Base-by-base conservation (phyloP, 1,140 invertebrate genomes). In the Drosophila melanica region DNA sequence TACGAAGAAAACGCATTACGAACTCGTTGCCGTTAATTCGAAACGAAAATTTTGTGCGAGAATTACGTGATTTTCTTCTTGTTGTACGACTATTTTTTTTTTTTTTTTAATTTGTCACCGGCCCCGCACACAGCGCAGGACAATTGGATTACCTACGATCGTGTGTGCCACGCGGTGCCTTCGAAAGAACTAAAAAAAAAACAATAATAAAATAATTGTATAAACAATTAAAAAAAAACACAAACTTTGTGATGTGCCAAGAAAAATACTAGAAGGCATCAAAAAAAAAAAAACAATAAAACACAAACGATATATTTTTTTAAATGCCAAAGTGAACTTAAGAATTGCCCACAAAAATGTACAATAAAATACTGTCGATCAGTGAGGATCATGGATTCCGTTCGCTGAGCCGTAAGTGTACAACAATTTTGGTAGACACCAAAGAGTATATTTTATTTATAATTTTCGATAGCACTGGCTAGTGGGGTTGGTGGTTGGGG, bases 341-440 rank as follows among this genome's bases (percentile, higher is more conserved):
- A 66, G 6, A 50, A 68, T 9, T 23, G 4, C 3, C 33, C 11
- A 44, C 47, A 60, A 76, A 47, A 70, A 90, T 90, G 82, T 90
- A 87, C 66, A 90, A 87, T 77, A 91, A 91, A 86, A 90, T 92
- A 90, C 73, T 92, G 73, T 92, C 91, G 53, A 91, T 92, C 74
- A 92, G 91, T 77, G 91, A 92, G 76, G 91, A 92, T 90, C 90
- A 91, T 73, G 91, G 91, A 92, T 92, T 92, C 90, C 82, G 89
- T 76, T 92, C 91, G 55, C 80, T 92, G 75, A 92, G 90, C 82
- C 91, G 91, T 92, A 92, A 92, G 91, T 92, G 51, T 57, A 27
- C 39, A n/a, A 57, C 8, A 11, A 51, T 39, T 39, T 37, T 50
- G 12, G 48, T 23, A 16, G 30, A 14, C 1, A 10, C 20, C 33